Percentiles rank a stretch among this genome's conserved stretches.
phyloP scores from a whole-genome alignment of 2,888 invertebrate species.

The Stenoptilia bipunctidactyla region DNA sequence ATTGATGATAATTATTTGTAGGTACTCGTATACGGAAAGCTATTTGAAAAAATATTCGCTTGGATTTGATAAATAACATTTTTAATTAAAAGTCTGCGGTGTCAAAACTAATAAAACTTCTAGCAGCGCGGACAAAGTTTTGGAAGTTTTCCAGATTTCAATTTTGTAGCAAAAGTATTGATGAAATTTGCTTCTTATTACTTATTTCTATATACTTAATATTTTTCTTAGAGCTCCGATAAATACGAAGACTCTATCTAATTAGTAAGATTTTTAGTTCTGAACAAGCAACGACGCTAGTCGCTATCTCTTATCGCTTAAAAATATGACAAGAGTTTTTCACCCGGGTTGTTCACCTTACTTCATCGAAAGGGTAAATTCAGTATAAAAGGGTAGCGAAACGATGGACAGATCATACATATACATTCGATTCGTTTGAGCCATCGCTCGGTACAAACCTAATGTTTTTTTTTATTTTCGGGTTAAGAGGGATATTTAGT shows the following conservation, averaged over 20 bases:
- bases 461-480: conserved; percentile 41
- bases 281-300: conserved; percentile 8
- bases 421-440: conserved; percentile 34
- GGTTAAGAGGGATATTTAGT: conserved; percentile 35
- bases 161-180: too few species aligned
- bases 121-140: conserved; percentile 21
- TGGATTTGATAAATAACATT: conserved; percentile 24
- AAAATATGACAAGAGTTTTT: conserved; percentile 39
- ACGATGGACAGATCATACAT: conserved; percentile 42
- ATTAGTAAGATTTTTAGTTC: too few species aligned
- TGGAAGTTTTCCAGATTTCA: conserved; percentile 47
- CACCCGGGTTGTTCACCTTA: conserved; percentile 66
- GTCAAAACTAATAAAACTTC: conserved; percentile 37
- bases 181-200: too few species aligned
- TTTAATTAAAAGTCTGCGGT: conserved; percentile 38
- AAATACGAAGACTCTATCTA: too few species aligned
- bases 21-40: too few species aligned
- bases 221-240: too few species aligned
- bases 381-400: conserved; percentile 50
- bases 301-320: conserved; percentile 24
- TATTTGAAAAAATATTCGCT: too few species aligned
- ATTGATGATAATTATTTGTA: too few species aligned
- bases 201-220: too few species aligned
- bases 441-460: conserved; percentile 46
- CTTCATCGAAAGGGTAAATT: conserved; percentile 66